Conservation (phyloP, 1,140 invertebrate species). For the Choristoneura fumiferana region DNA sequence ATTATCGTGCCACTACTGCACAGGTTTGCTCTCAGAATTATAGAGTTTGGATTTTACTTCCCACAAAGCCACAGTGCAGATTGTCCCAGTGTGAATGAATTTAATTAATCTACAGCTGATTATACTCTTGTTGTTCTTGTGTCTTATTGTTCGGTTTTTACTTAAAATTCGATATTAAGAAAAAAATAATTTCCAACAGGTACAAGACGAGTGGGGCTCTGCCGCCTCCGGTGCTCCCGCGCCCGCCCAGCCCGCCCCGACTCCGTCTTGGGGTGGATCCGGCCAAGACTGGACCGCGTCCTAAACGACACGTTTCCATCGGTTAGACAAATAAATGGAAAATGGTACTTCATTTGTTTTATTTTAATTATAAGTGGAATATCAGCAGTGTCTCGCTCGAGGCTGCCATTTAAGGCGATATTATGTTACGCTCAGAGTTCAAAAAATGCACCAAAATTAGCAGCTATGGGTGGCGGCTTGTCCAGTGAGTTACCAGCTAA, state of each 20-base stretch:
- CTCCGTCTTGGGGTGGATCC: slow-evolving; percentile 69
- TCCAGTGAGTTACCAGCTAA: not conserved
- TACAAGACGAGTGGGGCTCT: slow-evolving; percentile 69
- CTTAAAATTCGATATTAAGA: not conserved
- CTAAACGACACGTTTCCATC: slow-evolving; percentile 41
- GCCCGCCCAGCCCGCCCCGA: slow-evolving; percentile 35
- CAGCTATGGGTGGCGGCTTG: too few species aligned
- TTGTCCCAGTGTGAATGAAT: too few species aligned
- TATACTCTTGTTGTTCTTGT: too few species aligned
- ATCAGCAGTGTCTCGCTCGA: not conserved
- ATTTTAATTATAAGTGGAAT: slow-evolving; percentile 21
- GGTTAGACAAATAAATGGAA: slow-evolving; percentile 45
- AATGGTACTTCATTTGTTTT: slow-evolving; percentile 22
- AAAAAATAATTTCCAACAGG: slow-evolving; percentile 36
- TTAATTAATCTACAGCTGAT: too few species aligned
- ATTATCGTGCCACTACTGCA: too few species aligned
- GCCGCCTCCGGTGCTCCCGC: slow-evolving; percentile 39
- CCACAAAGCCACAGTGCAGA: too few species aligned
- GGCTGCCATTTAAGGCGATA: too few species aligned
- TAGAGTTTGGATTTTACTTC: too few species aligned
- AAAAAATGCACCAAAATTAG: too few species aligned
- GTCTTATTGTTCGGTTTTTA: too few species aligned
- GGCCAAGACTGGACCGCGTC: slow-evolving; percentile 66
- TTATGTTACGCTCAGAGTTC: too few species aligned
- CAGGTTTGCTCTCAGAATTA: too few species aligned